phyloP scores from a whole-genome alignment of 2,888 invertebrate genomes.

The Clistopyga incitator region DNA sequence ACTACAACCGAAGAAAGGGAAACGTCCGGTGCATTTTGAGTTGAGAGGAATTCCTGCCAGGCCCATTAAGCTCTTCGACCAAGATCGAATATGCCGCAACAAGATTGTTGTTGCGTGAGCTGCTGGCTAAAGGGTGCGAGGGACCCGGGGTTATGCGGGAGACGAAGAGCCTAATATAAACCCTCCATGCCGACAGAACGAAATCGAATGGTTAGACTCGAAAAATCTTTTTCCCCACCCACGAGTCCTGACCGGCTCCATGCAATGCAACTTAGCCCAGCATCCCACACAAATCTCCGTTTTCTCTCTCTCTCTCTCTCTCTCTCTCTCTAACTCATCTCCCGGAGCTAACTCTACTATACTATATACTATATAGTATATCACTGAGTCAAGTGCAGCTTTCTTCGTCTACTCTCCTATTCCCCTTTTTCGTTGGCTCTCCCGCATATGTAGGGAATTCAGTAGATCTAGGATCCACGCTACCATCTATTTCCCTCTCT shows the following conservation, averaged over 20 bases:
- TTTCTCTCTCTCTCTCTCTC: not conserved
- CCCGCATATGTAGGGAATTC: constrained; percentile 37
- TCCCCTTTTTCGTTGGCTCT: constrained; percentile 29
- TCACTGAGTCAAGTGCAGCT: constrained; percentile 6
- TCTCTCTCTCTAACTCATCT: constrained; percentile 34
- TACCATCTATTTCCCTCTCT: constrained; percentile 27
- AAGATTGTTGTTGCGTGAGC: not conserved
- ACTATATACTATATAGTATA: constrained; percentile 3
- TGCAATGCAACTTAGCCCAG: not conserved
- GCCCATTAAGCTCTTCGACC: constrained; percentile 66
- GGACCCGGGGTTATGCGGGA: not conserved
- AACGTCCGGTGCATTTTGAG: not conserved
- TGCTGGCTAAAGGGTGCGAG: not conserved
- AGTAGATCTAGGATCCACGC: constrained; percentile 8
- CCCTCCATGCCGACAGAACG: constrained; percentile 65
- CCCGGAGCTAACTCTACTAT: not conserved
- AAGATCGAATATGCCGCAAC: constrained; percentile 12
- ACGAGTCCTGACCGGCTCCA: constrained; percentile 14
- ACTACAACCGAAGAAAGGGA: constrained; percentile 9
- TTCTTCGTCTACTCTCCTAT: constrained; percentile 22
- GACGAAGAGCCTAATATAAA: not conserved
- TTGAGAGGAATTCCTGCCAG: constrained; percentile 62
- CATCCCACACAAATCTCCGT: not conserved
- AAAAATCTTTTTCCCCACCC: constrained; percentile 62
- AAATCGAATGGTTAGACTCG: constrained; percentile 74